Evolutionary conservation across 1,140 invertebrate genomes (phyloP).

Genomic region (Oryctes rhinoceros): DNA sequence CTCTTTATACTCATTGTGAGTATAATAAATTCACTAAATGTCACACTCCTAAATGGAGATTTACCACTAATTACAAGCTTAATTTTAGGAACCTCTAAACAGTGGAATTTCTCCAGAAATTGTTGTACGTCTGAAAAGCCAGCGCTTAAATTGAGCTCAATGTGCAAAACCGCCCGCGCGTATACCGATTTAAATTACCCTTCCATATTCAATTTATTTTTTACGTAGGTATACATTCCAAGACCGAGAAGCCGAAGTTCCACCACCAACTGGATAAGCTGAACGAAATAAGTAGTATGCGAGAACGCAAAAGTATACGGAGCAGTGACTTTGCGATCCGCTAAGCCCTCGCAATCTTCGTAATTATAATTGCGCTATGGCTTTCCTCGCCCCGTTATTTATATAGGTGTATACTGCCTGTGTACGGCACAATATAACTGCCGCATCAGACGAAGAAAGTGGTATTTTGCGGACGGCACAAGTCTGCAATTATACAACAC

Average conservation of each 20-base stretch:
- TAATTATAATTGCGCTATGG: conserved; percentile 15
- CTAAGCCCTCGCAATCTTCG: conserved; percentile 2
- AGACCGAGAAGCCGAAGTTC: background rate
- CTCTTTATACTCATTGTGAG: no score
- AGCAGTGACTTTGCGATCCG: conserved; percentile 1
- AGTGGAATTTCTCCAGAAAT: background rate
- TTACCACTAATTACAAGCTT: background rate
- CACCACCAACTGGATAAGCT: background rate
- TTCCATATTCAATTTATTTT: conserved; percentile 16
- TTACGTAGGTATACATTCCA: background rate
- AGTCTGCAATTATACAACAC: conserved; percentile 27
- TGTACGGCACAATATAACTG: background rate
- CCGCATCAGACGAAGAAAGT: background rate
- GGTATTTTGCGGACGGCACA: background rate
- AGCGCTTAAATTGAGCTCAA: background rate
- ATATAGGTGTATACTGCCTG: background rate
- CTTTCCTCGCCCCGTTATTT: conserved; percentile 8
- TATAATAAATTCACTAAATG: no score
- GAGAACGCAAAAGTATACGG: background rate
- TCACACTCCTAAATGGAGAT: background rate
- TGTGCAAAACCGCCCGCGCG: background rate
- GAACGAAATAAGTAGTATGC: background rate
- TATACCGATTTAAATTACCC: background rate
- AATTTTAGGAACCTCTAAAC: background rate
- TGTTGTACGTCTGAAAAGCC: background rate